Evolutionary conservation across 2,888 invertebrate species (phyloP), one percentile per base, ranked within the genome.

Genomic region (Scrobipalpa atriplicella): DNA sequence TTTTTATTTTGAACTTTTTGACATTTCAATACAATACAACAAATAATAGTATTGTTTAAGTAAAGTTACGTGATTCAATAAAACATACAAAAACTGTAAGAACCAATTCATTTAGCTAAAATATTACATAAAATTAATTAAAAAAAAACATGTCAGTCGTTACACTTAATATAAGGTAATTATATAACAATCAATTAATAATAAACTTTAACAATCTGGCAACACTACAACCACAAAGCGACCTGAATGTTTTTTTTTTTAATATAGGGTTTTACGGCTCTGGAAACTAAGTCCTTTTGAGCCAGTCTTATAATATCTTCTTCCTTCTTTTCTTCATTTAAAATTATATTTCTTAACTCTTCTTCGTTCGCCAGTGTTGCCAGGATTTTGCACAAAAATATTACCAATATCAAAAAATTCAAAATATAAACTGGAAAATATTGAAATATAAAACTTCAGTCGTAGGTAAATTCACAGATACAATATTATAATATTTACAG

Each of bases 401-500:
- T 47, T 47, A 47, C 47, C n/a, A 47, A 47, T 16, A 47, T 54
- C 58, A 58, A 58, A 58, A 58, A 58, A 58, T 58, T 36, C 58
- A 58, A 58, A 58, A 58, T 38, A 58, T 7, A 36, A 56, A 21
- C 13, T 29, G 8, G 43, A 43, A 47, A 38, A 36, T 36, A 19
- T 64, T 19, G 41, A 41, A 56, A 56, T 56, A 64, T 36, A 65
- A 65, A 65, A 65, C 61, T 61, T 66, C 65, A 66, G 62, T 62
- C 62, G 29, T 36, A 41, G 56, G 38, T n/a, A 61, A 62, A 62
- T 62, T 61, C 41, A 61, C 61, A 61, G 39, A 61, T 58, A 58
- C 29, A 38, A 38, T 38, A 54, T 16, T 54, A 21, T 18, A 11
- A 54, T 56, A 58, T 58, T 58, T 58, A 58, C 36, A 38, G 38